Conservation (phyloP, 2,888 invertebrate species). For the Leistus spinibarbis region DNA sequence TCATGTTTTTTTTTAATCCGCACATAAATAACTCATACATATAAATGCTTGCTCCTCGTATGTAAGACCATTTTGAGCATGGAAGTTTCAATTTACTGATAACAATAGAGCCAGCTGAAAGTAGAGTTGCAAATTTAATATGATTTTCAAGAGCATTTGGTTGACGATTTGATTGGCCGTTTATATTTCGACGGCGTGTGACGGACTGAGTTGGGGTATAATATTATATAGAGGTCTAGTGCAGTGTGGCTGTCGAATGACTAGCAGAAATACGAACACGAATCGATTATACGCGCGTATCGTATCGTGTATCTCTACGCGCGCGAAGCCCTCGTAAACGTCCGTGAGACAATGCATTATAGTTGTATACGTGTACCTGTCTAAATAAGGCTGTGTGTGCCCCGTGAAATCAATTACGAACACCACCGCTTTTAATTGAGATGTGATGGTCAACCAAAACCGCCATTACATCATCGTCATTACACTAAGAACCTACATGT, state of each 20-base stretch:
- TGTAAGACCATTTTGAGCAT: too few species aligned
- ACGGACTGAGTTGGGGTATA: neutral
- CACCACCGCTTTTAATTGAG: neutral
- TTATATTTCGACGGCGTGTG: neutral
- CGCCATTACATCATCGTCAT: neutral
- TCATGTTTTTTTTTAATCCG: too few species aligned
- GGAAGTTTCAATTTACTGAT: too few species aligned
- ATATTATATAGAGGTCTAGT: neutral
- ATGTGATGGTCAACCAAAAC: neutral
- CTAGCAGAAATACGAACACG: slow-evolving; percentile 3
- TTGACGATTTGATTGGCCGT: neutral
- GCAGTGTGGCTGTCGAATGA: slow-evolving; percentile 1
- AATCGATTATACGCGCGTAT: slow-evolving; percentile 13
- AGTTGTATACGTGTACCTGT: neutral
- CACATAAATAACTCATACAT: too few species aligned
- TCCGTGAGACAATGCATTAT: neutral
- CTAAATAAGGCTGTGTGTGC: neutral
- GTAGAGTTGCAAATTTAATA: neutral
- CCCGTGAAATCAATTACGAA: neutral
- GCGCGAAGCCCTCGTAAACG: neutral
- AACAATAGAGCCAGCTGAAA: too few species aligned
- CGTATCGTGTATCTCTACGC: slow-evolving; percentile 1
- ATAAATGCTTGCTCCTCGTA: too few species aligned
- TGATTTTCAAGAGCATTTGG: neutral
- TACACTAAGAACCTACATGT: neutral